A percentile compares a stretch with the other conserved stretches of the same genome.
phyloP scores from a whole-genome alignment of 2,113 vertebrate species.

The Corvus moneduloides region DNA sequence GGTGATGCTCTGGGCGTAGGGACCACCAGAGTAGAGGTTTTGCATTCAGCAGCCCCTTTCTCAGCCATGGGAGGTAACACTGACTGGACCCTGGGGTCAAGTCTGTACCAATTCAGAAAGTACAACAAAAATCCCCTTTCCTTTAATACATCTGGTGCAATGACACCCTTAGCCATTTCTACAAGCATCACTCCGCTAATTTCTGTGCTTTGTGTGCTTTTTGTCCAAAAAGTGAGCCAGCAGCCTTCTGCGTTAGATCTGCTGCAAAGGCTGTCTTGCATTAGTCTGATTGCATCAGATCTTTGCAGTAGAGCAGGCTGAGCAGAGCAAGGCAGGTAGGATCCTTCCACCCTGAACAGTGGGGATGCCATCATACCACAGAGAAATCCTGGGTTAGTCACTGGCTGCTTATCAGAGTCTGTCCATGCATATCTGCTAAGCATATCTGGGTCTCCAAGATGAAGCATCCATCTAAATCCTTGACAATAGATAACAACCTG shows the following conservation, averaged over 20 bases:
- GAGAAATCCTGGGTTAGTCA: not conserved
- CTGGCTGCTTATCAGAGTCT: not conserved
- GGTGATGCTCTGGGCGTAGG: rapidly evolving
- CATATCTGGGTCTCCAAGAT: not conserved
- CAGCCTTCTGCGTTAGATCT: not conserved
- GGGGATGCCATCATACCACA: not conserved
- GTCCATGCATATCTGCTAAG: not conserved
- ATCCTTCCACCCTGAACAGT: not conserved
- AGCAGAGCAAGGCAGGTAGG: not conserved
- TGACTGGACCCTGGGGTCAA: not conserved
- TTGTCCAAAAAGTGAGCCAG: not conserved
- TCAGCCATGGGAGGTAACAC: not conserved
- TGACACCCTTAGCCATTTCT: not conserved
- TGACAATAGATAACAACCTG: not conserved
- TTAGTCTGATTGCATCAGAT: not conserved
- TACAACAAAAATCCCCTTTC: not conserved
- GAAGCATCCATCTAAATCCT: not conserved
- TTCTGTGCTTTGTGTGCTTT: not conserved
- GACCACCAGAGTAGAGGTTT: not conserved
- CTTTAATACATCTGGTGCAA: not conserved
- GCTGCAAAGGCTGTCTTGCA: not conserved
- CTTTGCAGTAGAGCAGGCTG: not conserved
- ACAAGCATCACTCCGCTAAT: not conserved
- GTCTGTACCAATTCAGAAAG: not conserved
- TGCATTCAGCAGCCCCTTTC: not conserved